Evolutionary conservation across 2,888 invertebrate genomes (phyloP), one percentile per base, ranked within the genome.

Genomic region (Pherbina coryleti): DNA sequence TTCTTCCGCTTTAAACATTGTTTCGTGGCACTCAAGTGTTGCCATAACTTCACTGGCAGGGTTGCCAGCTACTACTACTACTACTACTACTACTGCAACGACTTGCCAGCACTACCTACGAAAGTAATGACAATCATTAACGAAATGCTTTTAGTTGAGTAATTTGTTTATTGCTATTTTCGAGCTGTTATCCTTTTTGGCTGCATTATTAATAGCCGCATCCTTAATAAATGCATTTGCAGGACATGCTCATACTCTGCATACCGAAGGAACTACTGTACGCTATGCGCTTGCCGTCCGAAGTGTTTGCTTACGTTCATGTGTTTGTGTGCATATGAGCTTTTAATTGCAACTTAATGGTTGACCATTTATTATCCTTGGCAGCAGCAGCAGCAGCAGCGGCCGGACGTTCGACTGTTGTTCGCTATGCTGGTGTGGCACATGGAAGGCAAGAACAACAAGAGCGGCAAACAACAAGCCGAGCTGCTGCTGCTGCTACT

Each of bases 291-390:
- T n/a, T n/a, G n/a, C n/a, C n/a, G n/a, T n/a, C n/a, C n/a, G n/a
- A n/a, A 79, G 51, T 53, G 64, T 81, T 78, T 76, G 31, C 79
- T 76, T 64, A 51, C 57, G 71, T 55, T 72, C 57, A 74, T 51
- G 80, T 86, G 86, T 85, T 83, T 85, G 84, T 82, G 84, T 86
- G 85, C 87, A 87, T 86, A 87, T 86, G 86, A 86, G 87, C 86
- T 86, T 87, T 87, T 87, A 87, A 87, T 87, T 87, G 87, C 87
- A 87, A 86, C 86, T 87, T 87, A 87, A 87, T 87, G 87, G 88
- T 83, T 83, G 87, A 86, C 85, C 87, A 87, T 87, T 87, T 86
- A 87, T 87, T 87, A 87, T 87, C 86, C 82, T 75, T 64, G 75
- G 53, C 51, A 34, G 75, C 66, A 37, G 19, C n/a, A 28, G 31